Base-by-base conservation (phyloP, 2,113 vertebrate species). In the Corythaixoides concolor region DNA sequence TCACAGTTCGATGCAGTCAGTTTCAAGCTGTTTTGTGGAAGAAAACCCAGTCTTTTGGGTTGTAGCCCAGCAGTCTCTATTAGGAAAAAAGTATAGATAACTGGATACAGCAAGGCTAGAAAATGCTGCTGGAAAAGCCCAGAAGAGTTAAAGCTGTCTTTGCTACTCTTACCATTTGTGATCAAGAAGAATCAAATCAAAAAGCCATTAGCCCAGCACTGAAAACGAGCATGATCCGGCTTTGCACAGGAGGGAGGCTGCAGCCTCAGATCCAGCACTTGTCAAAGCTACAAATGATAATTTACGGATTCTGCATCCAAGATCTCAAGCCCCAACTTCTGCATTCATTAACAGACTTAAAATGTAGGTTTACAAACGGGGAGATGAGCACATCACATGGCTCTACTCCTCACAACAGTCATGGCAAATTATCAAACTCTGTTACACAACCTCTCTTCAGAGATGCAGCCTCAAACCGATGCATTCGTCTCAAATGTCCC, bases 221-320 rank as follows among this genome's bases (percentile, higher is more conserved):
- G 30, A 16, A 17, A 32, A 35, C 3, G 6, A 67, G 24, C 16
- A 1, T 0, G 2, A 37, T 32, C 56, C 56, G 4, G 0, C 70
- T 53, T 72, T 2, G 52, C 1, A 0, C 35, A 9, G 52, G 37
- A 15, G 17, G 8, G 0, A 2, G 19, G 14, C 52, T 68, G 39
- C 49, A 53, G 33, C 33, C 35, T 84, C 59, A 21, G 5, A 15
- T 56, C 24, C 47, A 45, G 60, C 68, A 28, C 1, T 12, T 32
- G 32, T 6, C 32, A 66, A 22, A 66, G 55, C 11, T 60, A 28
- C 50, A 69, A 56, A 13, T 32, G 16, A 3, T 15, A 37, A 77
- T 33, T 55, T n/a, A 41, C 68, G 45, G 19, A 20, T 56, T 33
- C 11, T 18, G 11, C 28, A 7, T 62, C 33, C 2, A 2, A 39